phyloP scores from a whole-genome alignment of 2,113 vertebrate genomes.

The Picathartes gymnocephalus region DNA sequence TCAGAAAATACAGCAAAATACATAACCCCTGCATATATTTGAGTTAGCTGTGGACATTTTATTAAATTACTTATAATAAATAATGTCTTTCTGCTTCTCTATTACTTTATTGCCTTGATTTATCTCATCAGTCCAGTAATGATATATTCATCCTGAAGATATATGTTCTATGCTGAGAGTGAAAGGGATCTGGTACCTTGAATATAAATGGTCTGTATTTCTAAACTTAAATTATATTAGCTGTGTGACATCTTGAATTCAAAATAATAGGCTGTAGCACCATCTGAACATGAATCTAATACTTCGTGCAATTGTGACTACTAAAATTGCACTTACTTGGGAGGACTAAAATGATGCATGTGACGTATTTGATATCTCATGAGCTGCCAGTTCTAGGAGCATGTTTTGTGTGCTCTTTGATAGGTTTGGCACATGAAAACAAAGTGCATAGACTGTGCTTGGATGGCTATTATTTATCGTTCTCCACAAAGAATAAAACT shows the following conservation, averaged over 20 bases:
- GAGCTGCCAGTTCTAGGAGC: not conserved
- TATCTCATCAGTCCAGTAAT: not conserved
- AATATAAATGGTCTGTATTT: not conserved
- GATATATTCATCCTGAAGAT: not conserved
- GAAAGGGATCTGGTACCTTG: not conserved
- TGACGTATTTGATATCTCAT: not conserved
- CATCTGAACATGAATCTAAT: not conserved
- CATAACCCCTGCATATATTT: not conserved
- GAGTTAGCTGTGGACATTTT: not conserved
- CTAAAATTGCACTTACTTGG: not conserved
- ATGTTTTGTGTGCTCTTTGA: not conserved
- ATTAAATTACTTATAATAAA: not conserved
- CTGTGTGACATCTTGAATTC: not conserved
- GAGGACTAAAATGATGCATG: not conserved
- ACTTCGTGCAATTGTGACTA: not conserved
- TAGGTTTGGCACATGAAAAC: not conserved
- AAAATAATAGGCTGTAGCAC: not conserved
- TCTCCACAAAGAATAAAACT: not conserved
- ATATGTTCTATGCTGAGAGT: not conserved
- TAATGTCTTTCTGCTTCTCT: not conserved
- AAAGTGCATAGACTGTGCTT: not conserved
- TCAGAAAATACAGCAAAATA: constrained; percentile 86
- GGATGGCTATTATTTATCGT: not conserved
- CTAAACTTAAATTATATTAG: not conserved
- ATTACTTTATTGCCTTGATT: not conserved